Evolutionary conservation across 2,888 invertebrate genomes (phyloP).

Genomic region (Ornithoptera alexandrae): DNA sequence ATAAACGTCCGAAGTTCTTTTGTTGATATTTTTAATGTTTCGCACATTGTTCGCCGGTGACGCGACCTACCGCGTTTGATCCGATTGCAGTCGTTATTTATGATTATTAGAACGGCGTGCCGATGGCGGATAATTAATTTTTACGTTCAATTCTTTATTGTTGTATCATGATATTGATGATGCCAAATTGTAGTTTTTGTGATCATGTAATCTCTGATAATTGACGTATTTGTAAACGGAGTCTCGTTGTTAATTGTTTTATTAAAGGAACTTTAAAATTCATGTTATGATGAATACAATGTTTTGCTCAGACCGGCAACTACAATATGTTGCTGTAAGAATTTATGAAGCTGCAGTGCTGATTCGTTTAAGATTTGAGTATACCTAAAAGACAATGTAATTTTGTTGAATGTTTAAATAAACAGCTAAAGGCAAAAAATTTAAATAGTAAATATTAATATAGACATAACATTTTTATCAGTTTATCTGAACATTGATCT

Average conservation of each 20-base stretch:
- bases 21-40: slow-evolving; percentile 81
- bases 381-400: too few species aligned
- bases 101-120: slow-evolving; percentile 77
- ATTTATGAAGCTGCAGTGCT: neutral
- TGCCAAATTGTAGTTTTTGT: slow-evolving; percentile 45
- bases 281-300: neutral
- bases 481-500: too few species aligned
- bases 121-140: slow-evolving; percentile 74
- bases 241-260: slow-evolving; percentile 9
- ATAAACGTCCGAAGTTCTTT: slow-evolving; percentile 76
- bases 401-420: too few species aligned
- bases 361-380: too few species aligned
- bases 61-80: slow-evolving; percentile 75
- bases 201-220: slow-evolving; percentile 32
- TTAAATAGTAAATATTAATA: too few species aligned
- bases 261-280: neutral
- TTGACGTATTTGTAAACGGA: slow-evolving; percentile 35
- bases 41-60: slow-evolving; percentile 70
- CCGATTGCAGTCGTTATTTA: slow-evolving; percentile 76
- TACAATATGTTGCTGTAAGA: neutral
- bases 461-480: too few species aligned
- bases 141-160: slow-evolving; percentile 71
- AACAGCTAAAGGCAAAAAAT: too few species aligned
- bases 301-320: neutral
- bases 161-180: slow-evolving; percentile 60